Conservation (phyloP, 2,888 invertebrate genomes). For the Drosophila nr. medialis region DNA sequence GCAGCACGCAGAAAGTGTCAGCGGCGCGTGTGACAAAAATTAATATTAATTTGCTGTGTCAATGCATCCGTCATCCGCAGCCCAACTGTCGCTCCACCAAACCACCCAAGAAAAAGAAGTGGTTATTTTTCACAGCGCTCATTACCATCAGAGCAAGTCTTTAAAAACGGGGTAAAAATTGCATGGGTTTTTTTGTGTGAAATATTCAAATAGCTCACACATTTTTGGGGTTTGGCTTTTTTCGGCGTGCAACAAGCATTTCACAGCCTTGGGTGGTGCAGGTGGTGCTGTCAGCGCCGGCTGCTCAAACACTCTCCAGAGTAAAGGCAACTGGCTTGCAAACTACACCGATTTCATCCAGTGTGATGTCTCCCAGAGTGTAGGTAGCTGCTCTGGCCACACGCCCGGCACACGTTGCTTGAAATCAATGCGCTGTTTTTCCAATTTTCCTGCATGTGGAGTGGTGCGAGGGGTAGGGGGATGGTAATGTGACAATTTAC, state of each 20-base stretch:
- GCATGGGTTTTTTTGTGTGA: constrained; percentile 9
- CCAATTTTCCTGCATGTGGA: constrained; percentile 21
- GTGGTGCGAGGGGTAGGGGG: neutral
- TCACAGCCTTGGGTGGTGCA: constrained; percentile 36
- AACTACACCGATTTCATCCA: no score
- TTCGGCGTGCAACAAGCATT: constrained; percentile 7
- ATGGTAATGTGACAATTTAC: constrained; percentile 69
- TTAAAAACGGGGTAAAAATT: constrained; percentile 44
- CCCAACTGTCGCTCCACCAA: constrained; percentile 45
- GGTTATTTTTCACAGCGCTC: constrained; percentile 67
- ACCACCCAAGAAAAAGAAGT: constrained; percentile 41
- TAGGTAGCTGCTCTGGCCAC: constrained; percentile 36
- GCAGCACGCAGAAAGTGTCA: constrained; percentile 63
- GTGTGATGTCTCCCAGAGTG: neutral
- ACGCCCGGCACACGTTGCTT: constrained; percentile 70
- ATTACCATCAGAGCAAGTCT: constrained; percentile 52
- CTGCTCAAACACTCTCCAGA: constrained; percentile 52
- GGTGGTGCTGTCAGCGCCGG: constrained; percentile 51
- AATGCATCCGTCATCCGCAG: constrained; percentile 71
- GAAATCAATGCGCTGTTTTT: constrained; percentile 73
- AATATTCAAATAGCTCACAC: constrained; percentile 45
- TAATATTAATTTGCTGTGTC: constrained; percentile 84
- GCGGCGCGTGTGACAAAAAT: constrained; percentile 82
- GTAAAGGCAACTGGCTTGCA: constrained; percentile 5
- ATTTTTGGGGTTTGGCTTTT: constrained; percentile 41